These are phyloP conservation scores for Dicycla oo DNA, from an alignment of 2,888 invertebrate species.

Conservation along the genomic window DNA sequence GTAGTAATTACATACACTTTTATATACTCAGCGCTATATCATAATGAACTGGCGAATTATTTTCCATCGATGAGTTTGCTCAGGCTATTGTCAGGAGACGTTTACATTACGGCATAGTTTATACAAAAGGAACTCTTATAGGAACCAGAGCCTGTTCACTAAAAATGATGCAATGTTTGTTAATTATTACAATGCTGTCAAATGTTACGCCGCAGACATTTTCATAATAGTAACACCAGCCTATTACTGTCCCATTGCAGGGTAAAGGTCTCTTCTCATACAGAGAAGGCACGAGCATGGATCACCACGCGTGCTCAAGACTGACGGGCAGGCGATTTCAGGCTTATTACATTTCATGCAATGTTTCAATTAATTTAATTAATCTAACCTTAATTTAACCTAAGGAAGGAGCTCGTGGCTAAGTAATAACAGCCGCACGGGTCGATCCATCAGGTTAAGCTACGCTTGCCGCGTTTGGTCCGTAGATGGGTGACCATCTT, in stretches of 20 bases:
- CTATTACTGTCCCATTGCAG: too few relatives aligned
- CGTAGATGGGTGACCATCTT: too few relatives aligned
- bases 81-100: constrained; percentile 16
- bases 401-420: too few relatives aligned
- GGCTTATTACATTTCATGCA: background rate
- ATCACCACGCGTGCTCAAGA: background rate
- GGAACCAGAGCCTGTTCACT: too few relatives aligned
- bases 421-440: too few relatives aligned
- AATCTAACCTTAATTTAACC: too few relatives aligned
- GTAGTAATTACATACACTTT: constrained; percentile 4
- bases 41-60: constrained; percentile 36
- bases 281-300: background rate
- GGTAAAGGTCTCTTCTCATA: too few relatives aligned
- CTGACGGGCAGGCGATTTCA: background rate
- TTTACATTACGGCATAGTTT: constrained; percentile 6
- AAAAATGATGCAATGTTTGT: background rate
- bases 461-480: too few relatives aligned
- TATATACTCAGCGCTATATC: constrained; percentile 8
- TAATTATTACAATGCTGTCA: background rate
- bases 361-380: background rate
- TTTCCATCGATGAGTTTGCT: constrained; percentile 28
- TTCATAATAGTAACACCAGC: too few relatives aligned
- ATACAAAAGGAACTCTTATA: background rate
- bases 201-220: background rate
- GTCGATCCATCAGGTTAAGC: too few relatives aligned